Evolutionary conservation across 1,140 invertebrate species (phyloP).

Genomic region (Lepidurus couesii): DNA sequence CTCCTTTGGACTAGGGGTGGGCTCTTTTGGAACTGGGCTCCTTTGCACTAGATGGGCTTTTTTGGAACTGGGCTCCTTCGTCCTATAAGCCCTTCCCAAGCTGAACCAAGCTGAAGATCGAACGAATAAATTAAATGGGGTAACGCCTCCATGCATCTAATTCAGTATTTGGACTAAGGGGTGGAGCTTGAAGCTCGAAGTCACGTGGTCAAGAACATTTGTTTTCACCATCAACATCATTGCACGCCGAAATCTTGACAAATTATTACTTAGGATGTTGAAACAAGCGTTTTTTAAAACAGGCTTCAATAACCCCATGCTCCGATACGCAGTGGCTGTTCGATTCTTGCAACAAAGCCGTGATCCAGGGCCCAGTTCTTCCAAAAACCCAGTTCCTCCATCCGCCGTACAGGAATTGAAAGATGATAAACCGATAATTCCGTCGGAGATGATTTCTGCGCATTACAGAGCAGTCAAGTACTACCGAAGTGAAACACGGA

Average conservation of each 20-base stretch:
- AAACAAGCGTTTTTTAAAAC: background rate
- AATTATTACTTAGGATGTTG: background rate
- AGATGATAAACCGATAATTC: background rate
- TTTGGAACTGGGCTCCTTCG: too few relatives aligned
- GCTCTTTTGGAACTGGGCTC: too few relatives aligned
- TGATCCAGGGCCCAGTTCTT: background rate
- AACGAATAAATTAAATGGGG: background rate
- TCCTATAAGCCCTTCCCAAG: too few relatives aligned
- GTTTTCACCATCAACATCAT: background rate
- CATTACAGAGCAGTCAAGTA: slow-evolving; percentile 9
- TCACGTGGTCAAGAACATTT: background rate
- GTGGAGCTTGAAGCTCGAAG: background rate
- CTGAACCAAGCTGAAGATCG: background rate
- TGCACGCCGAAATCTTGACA: background rate
- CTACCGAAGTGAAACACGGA: background rate
- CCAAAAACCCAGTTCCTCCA: background rate
- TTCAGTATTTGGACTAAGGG: background rate
- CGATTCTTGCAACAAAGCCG: background rate
- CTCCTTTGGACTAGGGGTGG: too few relatives aligned
- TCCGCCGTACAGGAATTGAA: background rate
- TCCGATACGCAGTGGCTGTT: background rate
- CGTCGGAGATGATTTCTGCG: background rate
- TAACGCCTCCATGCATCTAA: background rate
- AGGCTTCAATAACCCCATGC: background rate
- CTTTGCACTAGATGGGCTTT: too few relatives aligned